Percentiles rank a stretch among this genome's conserved stretches.
phyloP scores from a whole-genome alignment of 2,888 invertebrate species.

The Drosophila planitibia region DNA sequence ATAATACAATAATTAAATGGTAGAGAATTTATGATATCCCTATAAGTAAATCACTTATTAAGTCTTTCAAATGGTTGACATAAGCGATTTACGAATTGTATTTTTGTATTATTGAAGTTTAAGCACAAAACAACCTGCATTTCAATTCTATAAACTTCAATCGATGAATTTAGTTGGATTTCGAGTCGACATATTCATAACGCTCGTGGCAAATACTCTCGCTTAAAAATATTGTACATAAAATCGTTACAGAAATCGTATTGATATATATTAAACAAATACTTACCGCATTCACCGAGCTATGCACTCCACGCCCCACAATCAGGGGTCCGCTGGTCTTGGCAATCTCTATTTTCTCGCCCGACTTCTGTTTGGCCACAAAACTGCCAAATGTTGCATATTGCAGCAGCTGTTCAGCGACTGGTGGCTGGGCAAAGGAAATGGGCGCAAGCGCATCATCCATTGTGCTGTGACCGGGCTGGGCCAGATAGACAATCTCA shows the following conservation, averaged over 20 bases:
- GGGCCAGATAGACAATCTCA: constrained; percentile 86
- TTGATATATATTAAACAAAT: neutral
- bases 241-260: neutral
- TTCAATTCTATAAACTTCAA: neutral
- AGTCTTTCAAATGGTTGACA: neutral
- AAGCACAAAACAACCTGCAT: neutral
- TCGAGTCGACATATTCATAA: neutral
- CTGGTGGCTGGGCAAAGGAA: constrained; percentile 75
- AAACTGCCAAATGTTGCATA: constrained; percentile 86
- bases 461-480: constrained; percentile 85
- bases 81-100: too few species aligned
- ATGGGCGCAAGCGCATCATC: constrained; percentile 84
- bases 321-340: constrained; percentile 78
- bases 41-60: neutral
- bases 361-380: constrained; percentile 76
- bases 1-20: neutral
- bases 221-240: neutral
- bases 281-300: constrained; percentile 86
- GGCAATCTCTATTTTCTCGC: constrained; percentile 31
- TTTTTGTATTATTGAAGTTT: neutral
- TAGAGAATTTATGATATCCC: neutral
- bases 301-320: constrained; percentile 84
- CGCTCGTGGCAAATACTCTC: neutral
- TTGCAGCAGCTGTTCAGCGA: constrained; percentile 68
- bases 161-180: neutral